phyloP scores from a whole-genome alignment of 2,797 vertebrate species.

The Eupleurogrammus muticus region DNA sequence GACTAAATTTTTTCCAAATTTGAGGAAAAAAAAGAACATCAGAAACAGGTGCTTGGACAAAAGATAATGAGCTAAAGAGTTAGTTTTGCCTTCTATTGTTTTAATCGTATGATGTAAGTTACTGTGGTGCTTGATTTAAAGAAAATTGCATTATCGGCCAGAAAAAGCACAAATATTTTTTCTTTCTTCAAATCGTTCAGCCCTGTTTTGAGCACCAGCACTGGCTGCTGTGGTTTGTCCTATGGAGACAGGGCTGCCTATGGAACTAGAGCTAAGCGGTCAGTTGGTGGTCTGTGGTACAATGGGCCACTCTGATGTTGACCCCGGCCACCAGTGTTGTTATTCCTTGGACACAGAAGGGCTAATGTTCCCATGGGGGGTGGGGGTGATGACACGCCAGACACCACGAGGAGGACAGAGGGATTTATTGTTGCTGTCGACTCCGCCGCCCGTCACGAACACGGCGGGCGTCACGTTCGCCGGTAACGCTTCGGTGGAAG shows the following conservation, averaged over 20 bases:
- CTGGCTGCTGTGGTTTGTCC: neutral
- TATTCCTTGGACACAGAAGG: slow-evolving; percentile 52
- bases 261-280: neutral
- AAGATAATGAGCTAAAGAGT: too few relatives aligned
- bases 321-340: slow-evolving; percentile 50
- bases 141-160: too few relatives aligned
- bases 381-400: slow-evolving; percentile 36
- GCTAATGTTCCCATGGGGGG: slow-evolving; percentile 47
- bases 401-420: slow-evolving; percentile 29
- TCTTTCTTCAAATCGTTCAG: too few relatives aligned
- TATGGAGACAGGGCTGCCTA: neutral
- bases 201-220: neutral
- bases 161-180: too few relatives aligned
- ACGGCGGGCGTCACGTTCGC: neutral
- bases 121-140: too few relatives aligned
- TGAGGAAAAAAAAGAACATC: too few relatives aligned
- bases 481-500: neutral
- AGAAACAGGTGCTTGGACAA: too few relatives aligned
- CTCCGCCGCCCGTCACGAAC: slow-evolving; percentile 1
- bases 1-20: too few relatives aligned
- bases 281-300: slow-evolving; percentile 40
- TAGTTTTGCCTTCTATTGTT: too few relatives aligned
- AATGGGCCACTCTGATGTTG: slow-evolving; percentile 52
- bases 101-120: too few relatives aligned
- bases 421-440: slow-evolving; percentile 39